phyloP scores from a whole-genome alignment of 1,140 invertebrate genomes.

The Conus betulinus region DNA sequence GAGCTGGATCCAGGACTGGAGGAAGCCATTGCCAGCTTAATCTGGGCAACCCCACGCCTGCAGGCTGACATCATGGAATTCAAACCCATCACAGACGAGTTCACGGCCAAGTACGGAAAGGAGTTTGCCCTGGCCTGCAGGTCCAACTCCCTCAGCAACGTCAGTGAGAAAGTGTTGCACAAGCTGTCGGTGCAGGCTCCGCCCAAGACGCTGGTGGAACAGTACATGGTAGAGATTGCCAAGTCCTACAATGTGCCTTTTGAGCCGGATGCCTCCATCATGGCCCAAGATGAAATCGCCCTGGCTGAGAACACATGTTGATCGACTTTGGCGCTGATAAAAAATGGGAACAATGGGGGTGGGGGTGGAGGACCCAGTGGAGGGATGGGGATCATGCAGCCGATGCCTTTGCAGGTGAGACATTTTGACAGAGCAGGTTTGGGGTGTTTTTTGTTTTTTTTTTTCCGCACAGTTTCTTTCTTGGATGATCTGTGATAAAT shows the following conservation, averaged over 20 bases:
- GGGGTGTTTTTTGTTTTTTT: background rate
- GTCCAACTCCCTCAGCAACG: slow-evolving; percentile 80
- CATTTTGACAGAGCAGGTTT: background rate
- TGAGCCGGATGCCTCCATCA: slow-evolving; percentile 78
- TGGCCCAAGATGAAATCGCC: slow-evolving; percentile 85
- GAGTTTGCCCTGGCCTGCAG: slow-evolving; percentile 83
- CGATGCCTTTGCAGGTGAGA: background rate
- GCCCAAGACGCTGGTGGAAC: slow-evolving; percentile 96
- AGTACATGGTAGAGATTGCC: slow-evolving; percentile 90
- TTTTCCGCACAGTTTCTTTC: no score
- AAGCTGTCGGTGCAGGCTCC: slow-evolving; percentile 97
- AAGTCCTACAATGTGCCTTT: slow-evolving; percentile 82
- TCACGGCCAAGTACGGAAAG: slow-evolving; percentile 95
- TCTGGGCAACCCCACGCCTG: slow-evolving; percentile 95
- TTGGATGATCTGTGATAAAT: background rate
- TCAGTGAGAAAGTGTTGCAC: slow-evolving; percentile 96
- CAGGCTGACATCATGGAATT: slow-evolving; percentile 81
- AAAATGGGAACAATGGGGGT: slow-evolving; percentile 75
- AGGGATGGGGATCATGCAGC: slow-evolving; percentile 61
- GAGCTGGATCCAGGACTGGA: slow-evolving; percentile 95
- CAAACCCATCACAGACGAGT: slow-evolving; percentile 93
- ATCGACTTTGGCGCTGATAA: slow-evolving; percentile 82
- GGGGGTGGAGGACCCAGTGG: slow-evolving; percentile 72
- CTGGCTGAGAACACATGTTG: slow-evolving; percentile 83
- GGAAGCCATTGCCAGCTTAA: slow-evolving; percentile 95